Conservation (phyloP, 2,797 vertebrate genomes). For the Avahi laniger region DNA sequence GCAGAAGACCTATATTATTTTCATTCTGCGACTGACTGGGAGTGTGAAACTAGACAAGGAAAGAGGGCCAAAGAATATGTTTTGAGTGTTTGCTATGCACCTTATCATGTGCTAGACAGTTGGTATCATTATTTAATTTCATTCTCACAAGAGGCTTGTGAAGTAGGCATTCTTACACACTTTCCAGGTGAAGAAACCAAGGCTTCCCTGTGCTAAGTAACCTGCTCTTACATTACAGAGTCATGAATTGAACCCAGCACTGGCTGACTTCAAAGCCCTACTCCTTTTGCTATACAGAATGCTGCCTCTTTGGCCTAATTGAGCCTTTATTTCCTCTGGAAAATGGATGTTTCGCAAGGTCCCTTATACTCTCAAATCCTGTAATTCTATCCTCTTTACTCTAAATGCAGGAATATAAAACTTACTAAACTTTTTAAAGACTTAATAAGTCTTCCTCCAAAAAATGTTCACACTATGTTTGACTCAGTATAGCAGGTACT, state of each 20-base stretch:
- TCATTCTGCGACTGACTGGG: neutral
- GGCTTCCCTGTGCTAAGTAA: neutral
- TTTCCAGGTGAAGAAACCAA: neutral
- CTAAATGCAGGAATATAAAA: conserved; percentile 33
- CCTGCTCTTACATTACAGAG: neutral
- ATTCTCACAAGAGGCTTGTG: neutral
- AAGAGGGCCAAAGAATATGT: neutral
- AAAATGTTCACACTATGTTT: neutral
- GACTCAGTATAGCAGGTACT: neutral
- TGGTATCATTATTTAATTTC: neutral
- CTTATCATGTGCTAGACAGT: neutral
- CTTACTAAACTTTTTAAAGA: conserved; percentile 42
- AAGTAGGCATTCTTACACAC: neutral
- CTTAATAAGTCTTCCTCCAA: neutral
- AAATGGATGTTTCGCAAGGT: neutral
- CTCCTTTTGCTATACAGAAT: neutral
- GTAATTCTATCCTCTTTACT: conserved; percentile 27
- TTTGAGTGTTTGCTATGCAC: neutral
- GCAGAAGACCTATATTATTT: neutral
- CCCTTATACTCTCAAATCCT: neutral
- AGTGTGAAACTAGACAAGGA: neutral
- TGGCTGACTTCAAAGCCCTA: neutral
- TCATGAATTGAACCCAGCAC: neutral
- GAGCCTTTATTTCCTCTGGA: neutral
- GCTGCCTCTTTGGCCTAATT: neutral